A percentile compares a stretch with the other conserved stretches of the same genome.
Conservation (phyloP, 2,888 invertebrate species). For the Acanthoscelides obtectus region DNA sequence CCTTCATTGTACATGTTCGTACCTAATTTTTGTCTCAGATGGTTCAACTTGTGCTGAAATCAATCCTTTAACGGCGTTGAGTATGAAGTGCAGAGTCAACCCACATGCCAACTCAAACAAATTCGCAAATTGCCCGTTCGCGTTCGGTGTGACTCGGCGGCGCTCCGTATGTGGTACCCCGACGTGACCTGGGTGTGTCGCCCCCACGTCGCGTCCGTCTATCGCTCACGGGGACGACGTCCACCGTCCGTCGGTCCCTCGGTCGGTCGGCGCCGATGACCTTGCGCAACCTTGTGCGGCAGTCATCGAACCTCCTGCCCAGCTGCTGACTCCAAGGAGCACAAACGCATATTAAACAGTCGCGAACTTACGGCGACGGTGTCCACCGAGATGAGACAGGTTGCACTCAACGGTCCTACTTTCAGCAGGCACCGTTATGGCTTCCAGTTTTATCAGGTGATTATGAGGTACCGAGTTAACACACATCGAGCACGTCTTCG, state of each 20-base stretch:
- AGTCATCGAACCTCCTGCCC: constrained; percentile 15
- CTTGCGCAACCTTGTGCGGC: constrained; percentile 18
- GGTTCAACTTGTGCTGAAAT: too few relatives aligned
- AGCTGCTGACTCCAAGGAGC: constrained; percentile 8
- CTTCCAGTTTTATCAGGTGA: not conserved
- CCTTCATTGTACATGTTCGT: too few relatives aligned
- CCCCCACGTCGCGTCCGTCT: constrained; percentile 10
- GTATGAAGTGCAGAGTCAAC: too few relatives aligned
- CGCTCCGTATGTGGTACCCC: not conserved
- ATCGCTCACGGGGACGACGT: constrained; percentile 8
- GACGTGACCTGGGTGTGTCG: constrained; percentile 13
- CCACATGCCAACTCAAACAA: too few relatives aligned
- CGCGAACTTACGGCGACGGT: constrained; percentile 7
- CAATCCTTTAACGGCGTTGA: too few relatives aligned
- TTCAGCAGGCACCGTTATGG: not conserved
- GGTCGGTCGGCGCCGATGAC: constrained; percentile 15
- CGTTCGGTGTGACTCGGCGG: too few relatives aligned
- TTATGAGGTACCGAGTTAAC: not conserved
- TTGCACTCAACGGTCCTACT: not conserved
- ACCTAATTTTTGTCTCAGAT: too few relatives aligned
- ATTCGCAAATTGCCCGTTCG: too few relatives aligned
- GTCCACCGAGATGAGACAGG: not conserved
- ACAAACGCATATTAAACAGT: constrained; percentile 13
- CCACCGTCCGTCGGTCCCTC: constrained; percentile 6
- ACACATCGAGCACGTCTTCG: not conserved